Conservation (phyloP, 1,140 invertebrate species). For the Pogonus chalceus region DNA sequence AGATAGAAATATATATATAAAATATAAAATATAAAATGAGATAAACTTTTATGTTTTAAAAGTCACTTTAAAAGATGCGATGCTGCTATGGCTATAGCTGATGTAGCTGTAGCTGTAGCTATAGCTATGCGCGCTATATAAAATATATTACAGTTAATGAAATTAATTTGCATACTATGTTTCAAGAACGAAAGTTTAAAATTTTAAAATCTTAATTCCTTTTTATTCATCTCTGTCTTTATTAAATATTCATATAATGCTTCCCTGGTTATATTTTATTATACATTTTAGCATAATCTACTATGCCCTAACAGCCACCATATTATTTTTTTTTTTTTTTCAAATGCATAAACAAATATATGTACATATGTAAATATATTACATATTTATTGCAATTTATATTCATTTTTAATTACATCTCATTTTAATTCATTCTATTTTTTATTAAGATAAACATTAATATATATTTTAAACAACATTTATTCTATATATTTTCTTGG, state of each 20-base stretch:
- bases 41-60: conserved; percentile 3
- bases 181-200: not conserved
- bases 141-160: conserved; percentile 7
- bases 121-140: not conserved
- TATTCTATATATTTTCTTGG: too few relatives aligned
- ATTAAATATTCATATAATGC: conserved; percentile 3
- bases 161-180: conserved; percentile 6
- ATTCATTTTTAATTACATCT: too few relatives aligned
- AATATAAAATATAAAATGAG: conserved; percentile 6
- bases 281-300: conserved; percentile 2
- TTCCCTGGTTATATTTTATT: not conserved
- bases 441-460: too few relatives aligned
- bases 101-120: too few relatives aligned
- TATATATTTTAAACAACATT: too few relatives aligned
- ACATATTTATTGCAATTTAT: too few relatives aligned
- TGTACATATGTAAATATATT: not conserved
- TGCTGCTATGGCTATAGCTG: too few relatives aligned
- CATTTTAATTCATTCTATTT: too few relatives aligned
- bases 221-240: conserved; percentile 2
- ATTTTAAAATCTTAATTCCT: conserved; percentile 3
- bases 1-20: too few relatives aligned
- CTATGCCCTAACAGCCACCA: not conserved
- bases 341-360: not conserved
- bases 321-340: not conserved
- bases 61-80: not conserved